A percentile compares a stretch with the other conserved stretches of the same genome.
These are phyloP conservation scores for Euzophera pinguis DNA, from an alignment of 2,888 invertebrate species.

Conservation along the genomic window DNA sequence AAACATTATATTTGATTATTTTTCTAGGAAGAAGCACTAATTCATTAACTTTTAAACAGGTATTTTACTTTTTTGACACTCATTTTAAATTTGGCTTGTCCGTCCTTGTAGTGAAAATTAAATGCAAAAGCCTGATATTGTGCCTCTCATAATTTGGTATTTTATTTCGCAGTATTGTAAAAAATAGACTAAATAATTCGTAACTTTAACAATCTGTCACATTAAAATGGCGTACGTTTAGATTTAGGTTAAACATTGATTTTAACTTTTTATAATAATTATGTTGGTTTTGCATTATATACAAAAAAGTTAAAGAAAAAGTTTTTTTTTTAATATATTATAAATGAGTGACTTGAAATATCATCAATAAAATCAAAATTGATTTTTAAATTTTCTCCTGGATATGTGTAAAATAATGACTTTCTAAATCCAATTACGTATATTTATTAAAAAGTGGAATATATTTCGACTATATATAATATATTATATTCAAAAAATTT, in stretches of 20 bases:
- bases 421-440: neutral
- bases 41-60: neutral
- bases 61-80: slow-evolving; percentile 17
- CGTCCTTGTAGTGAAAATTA: slow-evolving; percentile 62
- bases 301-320: no score
- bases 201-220: neutral
- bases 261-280: neutral
- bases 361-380: no score
- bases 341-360: no score
- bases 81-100: slow-evolving; percentile 52
- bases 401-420: no score
- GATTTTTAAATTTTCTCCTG: no score
- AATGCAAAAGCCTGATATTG: slow-evolving; percentile 63
- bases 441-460: no score
- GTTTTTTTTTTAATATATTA: no score
- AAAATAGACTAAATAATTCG: neutral
- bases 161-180: slow-evolving; percentile 43
- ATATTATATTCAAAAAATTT: neutral
- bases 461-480: no score
- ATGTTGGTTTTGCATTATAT: no score
- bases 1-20: no score
- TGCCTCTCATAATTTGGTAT: slow-evolving; percentile 62
- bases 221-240: neutral
- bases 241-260: neutral
- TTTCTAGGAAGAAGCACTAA: no score